phyloP scores from a whole-genome alignment of 1,140 invertebrate genomes.

The Planococcus citri region DNA sequence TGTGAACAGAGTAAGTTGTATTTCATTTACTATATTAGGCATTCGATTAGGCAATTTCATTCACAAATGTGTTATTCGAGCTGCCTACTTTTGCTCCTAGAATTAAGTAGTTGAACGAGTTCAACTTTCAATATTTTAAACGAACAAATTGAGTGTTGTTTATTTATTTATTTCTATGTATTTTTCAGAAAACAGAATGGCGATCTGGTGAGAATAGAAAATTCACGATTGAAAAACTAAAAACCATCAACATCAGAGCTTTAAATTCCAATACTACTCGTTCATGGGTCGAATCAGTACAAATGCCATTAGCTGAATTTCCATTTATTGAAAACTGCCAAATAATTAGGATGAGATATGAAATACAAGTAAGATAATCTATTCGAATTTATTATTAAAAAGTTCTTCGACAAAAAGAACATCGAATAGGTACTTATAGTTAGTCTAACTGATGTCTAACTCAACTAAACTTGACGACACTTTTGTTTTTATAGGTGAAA shows the following conservation, averaged over 20 bases:
- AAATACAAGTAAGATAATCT: not conserved
- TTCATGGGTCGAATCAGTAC: not conserved
- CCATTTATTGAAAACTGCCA: not conserved
- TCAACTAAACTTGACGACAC: too few species aligned
- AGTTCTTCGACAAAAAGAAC: too few species aligned
- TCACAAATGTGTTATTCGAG: too few species aligned
- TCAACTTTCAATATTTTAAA: too few species aligned
- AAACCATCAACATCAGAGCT: not conserved
- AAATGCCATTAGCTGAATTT: not conserved
- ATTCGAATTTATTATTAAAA: too few species aligned
- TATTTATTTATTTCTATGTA: too few species aligned
- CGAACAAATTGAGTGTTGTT: too few species aligned
- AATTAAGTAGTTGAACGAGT: too few species aligned
- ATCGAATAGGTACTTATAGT: too few species aligned
- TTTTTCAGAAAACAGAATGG: constrained; percentile 1
- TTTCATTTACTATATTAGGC: not conserved
- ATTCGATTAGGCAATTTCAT: too few species aligned
- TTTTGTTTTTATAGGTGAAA: not conserved
- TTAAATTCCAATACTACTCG: not conserved
- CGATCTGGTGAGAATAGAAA: not conserved
- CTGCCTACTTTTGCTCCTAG: too few species aligned
- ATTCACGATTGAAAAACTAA: not conserved
- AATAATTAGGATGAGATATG: not conserved
- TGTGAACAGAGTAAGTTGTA: not conserved
- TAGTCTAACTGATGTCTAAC: too few species aligned